Evolutionary conservation across 2,113 vertebrate species (phyloP), one percentile per base, ranked within the genome.

Genomic region (Nanorana parkeri): DNA sequence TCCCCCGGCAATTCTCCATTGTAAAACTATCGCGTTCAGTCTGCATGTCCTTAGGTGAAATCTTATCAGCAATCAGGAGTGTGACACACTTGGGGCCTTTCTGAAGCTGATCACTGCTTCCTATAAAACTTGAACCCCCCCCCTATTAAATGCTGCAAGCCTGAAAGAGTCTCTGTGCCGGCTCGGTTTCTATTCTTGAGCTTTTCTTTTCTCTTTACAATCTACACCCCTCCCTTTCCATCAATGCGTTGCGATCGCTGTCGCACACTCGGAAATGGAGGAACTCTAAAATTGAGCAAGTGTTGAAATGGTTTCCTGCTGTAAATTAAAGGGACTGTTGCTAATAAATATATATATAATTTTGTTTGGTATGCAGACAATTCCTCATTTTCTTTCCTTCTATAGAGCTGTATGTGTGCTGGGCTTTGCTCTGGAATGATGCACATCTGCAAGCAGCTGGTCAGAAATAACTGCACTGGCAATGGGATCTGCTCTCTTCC

Each of bases 101-200:
- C 4, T 26, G 19, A 20, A 23, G 20, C n/a, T 75, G 61, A 75
- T 75, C 72, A 75, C 72, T n/a, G 60, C 56, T 75, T 75, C 55
- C 72, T 75, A 75, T 21, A 36, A 41, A 75, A 28, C 29, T 60
- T 36, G 72, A 55, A 75, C n/a, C 55, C 28, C 17, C 26, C 56
- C 6, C 2, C 19, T 60, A 75, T 60, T 41, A 17, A 63, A 13
- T 24, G 28, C 28, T 41, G 17, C 54, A 10, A 61, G 20, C 21
- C 58, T 63, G 15, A 23, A 23, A 61, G 60, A 13, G 24, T 61
- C n/a, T 6, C 1, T 41, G 41, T 47, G 41, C 41, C 8, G 41
- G 8, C 10, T 1, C 41, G 13, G 41, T 11, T 47, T 1, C 11
- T 10, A 15, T 47, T 13, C 1, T 47, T 1, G 10, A 47, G 1